Base-by-base conservation (phyloP, 2,113 vertebrate genomes). In the Sakesphorus luctuosus region DNA sequence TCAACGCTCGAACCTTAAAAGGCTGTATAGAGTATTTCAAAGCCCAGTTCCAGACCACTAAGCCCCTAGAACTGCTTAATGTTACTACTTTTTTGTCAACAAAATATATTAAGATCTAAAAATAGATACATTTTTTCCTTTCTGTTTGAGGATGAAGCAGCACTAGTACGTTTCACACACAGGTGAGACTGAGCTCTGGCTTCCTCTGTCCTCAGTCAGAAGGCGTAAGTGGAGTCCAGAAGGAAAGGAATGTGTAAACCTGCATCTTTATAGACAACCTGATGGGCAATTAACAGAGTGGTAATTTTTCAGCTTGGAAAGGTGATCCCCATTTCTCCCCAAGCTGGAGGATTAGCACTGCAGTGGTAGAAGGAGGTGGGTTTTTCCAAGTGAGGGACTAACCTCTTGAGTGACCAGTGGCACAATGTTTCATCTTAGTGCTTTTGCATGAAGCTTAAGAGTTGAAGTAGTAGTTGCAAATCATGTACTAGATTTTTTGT, bases 71-170 rank as follows among this genome's bases (percentile, higher is more conserved):
- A 85, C 24, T 52, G 67, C 69, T 83, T 83, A 56, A 17, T 81
- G 31, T 26, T 95, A 47, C 44, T 75, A 84, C 56, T 33, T 91
- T 76, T 81, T 91, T 92, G 90, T 93, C 92, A 96, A 94, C 72
- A 93, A 93, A 93, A 94, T 52, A 65, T 87, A 92, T 92, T 92
- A 90, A 85, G 75, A 71, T 20, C 83, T 92, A 91, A 91, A 89
- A 94, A 92, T 90, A 90, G 75, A 8, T 63, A 2, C 3, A 6
- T 66, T 52, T 66, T 62, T 72, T 47, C 23, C 58, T 33, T 73
- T 15, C 55, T 63, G 29, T 93, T 80, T 89, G 88, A 62, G 8
- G 4, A 40, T 61, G 68, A 82, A 78, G 86, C 40, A 90, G 49
- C 52, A 46, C 18, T 63, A 63, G 61, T 69, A 33, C 62, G 21